Conservation (phyloP, 2,113 vertebrate species). For the Marmota monax region DNA sequence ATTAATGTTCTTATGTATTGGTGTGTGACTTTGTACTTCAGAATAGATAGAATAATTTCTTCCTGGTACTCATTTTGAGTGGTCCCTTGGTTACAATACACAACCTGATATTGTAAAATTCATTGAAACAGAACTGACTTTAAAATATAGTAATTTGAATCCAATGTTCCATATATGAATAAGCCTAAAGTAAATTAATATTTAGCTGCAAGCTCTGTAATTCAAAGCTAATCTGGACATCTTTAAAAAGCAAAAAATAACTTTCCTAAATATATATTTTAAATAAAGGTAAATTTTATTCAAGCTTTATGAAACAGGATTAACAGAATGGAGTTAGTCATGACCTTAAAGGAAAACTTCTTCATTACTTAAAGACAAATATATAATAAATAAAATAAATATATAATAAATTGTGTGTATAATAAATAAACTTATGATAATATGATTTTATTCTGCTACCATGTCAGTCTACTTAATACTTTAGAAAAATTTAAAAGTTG, state of each 20-base stretch:
- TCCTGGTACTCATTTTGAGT: not conserved
- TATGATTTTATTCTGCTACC: not conserved
- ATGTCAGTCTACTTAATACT: not conserved
- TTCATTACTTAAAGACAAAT: not conserved
- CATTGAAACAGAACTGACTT: conserved; percentile 50
- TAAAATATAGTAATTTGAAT: conserved; percentile 73
- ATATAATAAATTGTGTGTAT: not conserved
- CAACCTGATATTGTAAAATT: conserved; percentile 62
- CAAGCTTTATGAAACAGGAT: conserved; percentile 16
- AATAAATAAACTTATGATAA: conserved; percentile 10
- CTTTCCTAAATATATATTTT: conserved; percentile 6
- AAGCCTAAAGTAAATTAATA: conserved; percentile 15
- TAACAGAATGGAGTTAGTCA: not conserved
- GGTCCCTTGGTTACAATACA: not conserved
- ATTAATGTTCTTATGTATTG: not conserved
- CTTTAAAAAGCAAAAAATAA: conserved; percentile 58
- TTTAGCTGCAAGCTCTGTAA: conserved; percentile 60
- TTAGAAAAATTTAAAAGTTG: not conserved
- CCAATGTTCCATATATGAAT: conserved; percentile 27
- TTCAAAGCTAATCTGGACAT: conserved; percentile 57
- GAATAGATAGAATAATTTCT: conserved; percentile 38
- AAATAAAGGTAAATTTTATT: conserved; percentile 58
- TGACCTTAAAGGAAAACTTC: conserved; percentile 41
- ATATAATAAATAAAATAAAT: conserved; percentile 18
- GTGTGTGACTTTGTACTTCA: conserved; percentile 45